Percentiles rank a stretch among this genome's conserved stretches.
These are phyloP conservation scores for Triplophysa bombifrons DNA, from an alignment of 2,797 vertebrate genomes.

Conservation along the genomic window DNA sequence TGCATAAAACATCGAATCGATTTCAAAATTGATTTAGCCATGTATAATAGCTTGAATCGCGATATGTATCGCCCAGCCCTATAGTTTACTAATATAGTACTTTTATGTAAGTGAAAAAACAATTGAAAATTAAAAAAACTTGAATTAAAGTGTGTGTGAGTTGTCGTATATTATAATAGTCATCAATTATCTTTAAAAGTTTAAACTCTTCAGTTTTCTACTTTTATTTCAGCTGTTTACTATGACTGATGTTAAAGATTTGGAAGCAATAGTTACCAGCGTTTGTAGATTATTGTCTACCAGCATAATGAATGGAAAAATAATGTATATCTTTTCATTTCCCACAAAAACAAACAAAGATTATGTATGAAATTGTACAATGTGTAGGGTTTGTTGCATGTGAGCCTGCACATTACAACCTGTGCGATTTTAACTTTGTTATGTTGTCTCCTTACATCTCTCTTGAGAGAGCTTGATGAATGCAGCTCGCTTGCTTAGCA, in stretches of 20 bases:
- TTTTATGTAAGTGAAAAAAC: background rate
- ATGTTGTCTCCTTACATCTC: conserved; percentile 44
- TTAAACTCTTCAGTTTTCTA: background rate
- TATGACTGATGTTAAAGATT: background rate
- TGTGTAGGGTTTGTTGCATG: conserved; percentile 14
- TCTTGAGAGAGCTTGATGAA: conserved; percentile 47
- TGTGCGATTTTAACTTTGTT: conserved; percentile 13
- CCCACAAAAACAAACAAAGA: no score
- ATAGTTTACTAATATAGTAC: no score
- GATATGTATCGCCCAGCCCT: no score
- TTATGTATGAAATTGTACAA: background rate
- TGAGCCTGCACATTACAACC: conserved; percentile 7
- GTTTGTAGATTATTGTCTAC: background rate
- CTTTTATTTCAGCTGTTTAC: background rate
- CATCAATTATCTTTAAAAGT: background rate
- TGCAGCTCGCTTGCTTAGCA: conserved; percentile 63
- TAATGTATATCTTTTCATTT: no score
- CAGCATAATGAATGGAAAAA: no score
- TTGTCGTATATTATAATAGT: background rate
- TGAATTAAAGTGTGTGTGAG: no score
- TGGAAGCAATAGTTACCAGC: background rate
- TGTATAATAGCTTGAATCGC: no score
- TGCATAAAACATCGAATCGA: no score
- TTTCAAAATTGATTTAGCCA: no score
- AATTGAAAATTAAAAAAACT: background rate